A percentile compares a stretch with the other conserved stretches of the same genome.
These are phyloP conservation scores for Mus caroli DNA, from an alignment of 2,797 vertebrate species.

Conservation along the genomic window DNA sequence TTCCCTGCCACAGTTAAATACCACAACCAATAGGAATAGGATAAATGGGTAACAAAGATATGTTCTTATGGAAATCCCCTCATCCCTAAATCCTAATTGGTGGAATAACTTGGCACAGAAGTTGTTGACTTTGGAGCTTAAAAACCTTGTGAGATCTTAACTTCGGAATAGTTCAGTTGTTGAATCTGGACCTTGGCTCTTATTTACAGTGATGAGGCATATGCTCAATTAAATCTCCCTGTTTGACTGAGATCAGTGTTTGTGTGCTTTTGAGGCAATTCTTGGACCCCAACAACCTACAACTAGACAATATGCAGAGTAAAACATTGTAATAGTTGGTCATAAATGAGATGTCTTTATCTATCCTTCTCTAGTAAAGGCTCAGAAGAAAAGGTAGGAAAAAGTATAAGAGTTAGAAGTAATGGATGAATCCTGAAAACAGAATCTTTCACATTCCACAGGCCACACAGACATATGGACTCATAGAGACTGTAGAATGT, in stretches of 20 bases:
- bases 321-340: background rate
- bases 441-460: background rate
- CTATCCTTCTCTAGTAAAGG: background rate
- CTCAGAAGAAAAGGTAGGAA: too few relatives aligned
- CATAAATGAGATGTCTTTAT: background rate
- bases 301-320: background rate
- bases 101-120: too few relatives aligned
- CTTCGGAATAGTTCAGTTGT: too few relatives aligned
- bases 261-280: background rate
- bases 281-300: background rate
- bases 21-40: too few relatives aligned
- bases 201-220: too few relatives aligned
- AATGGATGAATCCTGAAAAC: background rate
- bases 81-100: too few relatives aligned
- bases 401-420: background rate
- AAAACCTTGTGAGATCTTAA: too few relatives aligned
- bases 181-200: too few relatives aligned
- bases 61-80: too few relatives aligned
- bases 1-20: too few relatives aligned
- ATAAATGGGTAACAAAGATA: too few relatives aligned
- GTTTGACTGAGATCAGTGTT: background rate
- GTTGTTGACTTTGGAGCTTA: too few relatives aligned
- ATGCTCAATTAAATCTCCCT: background rate
- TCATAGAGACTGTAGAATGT: background rate
- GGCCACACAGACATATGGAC: background rate